Base-by-base conservation (phyloP, 2,888 invertebrate genomes). In the Apodemia mormo region DNA sequence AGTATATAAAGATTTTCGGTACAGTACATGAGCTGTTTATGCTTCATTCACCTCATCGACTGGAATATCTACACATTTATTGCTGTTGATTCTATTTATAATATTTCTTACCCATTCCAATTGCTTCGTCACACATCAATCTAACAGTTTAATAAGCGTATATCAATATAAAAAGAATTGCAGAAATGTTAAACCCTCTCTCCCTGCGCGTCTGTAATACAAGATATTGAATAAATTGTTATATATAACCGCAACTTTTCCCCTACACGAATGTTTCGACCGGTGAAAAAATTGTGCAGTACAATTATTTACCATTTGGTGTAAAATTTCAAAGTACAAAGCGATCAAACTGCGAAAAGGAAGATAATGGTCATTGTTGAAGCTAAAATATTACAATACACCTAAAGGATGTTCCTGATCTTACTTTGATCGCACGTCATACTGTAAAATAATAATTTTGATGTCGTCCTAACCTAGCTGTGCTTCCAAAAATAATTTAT, bases 11-110 rank as follows among this genome's bases (percentile, higher is more conserved):
- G 58, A 58, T 58, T 49, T 30, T 58, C 58, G 30, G 29, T 49
- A 49, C 33, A 58, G 58, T 30, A 58, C 30, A 58, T 30, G 30
- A 30, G 58, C 58, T 58, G 58, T 58, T 58, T 12, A 58, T 30
- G 58, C 30, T 58, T 58, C 29, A 30, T 58, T 33, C 30, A 58
- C 30, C 12, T 58, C 58, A 58, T 33, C 30, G 12, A 30, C 30
- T 58, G 58, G 12, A 58, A 58, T 33, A 58, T 30, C 30, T 9
- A 58, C 30, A 58, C 33, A 58, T 58, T 12, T 49, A 14, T 58
- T 30, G 58, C 58, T 58, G 58, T 58, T 58, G 58, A 58, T 30
- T 30, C 30, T 30, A 58, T 30, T 58, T 58, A 30, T 58, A 58
- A 56, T 56, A 10, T 33, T 2, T 58, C 22, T 30, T 58, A 58